Evolutionary conservation across 2,888 invertebrate genomes (phyloP).

Genomic region (Diaprepes abbreviatus): DNA sequence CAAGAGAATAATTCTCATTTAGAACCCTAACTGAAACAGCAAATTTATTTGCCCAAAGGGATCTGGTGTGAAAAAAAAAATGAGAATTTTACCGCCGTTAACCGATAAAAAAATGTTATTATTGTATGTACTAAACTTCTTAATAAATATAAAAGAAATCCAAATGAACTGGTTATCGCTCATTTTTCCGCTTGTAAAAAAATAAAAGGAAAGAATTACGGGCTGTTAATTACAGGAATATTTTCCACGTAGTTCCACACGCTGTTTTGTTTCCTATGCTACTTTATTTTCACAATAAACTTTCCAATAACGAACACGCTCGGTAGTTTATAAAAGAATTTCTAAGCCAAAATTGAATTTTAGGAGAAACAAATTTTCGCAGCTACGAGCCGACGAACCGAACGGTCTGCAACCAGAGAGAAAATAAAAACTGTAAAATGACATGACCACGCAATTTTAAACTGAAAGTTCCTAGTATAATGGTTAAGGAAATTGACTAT

Average conservation of each 20-base stretch:
- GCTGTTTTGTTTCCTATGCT: slow-evolving; percentile 26
- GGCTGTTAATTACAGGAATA: background rate
- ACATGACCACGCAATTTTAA: slow-evolving; percentile 27
- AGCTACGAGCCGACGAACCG: slow-evolving; percentile 33
- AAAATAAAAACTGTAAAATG: slow-evolving; percentile 22
- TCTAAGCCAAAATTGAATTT: slow-evolving; percentile 43
- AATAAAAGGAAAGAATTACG: background rate
- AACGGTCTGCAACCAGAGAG: slow-evolving; percentile 18
- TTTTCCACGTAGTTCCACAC: background rate
- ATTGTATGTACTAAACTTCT: too few relatives aligned
- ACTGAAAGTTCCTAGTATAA: slow-evolving; percentile 6
- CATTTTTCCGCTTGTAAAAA: too few relatives aligned
- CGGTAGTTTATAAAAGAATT: slow-evolving; percentile 42
- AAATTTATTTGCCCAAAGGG: too few relatives aligned
- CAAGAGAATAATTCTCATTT: too few relatives aligned
- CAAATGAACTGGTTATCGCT: too few relatives aligned
- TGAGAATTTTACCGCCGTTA: too few relatives aligned
- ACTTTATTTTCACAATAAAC: slow-evolving; percentile 38
- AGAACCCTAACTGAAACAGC: too few relatives aligned
- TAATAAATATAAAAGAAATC: too few relatives aligned
- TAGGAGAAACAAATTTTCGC: slow-evolving; percentile 40
- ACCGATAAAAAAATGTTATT: too few relatives aligned
- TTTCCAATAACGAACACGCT: slow-evolving; percentile 40
- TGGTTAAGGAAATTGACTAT: slow-evolving; percentile 4
- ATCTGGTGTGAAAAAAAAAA: too few relatives aligned